Evolutionary conservation across 1,140 invertebrate species (phyloP), one percentile per base, ranked within the genome.

Genomic region (Lasioglossum albipes): DNA sequence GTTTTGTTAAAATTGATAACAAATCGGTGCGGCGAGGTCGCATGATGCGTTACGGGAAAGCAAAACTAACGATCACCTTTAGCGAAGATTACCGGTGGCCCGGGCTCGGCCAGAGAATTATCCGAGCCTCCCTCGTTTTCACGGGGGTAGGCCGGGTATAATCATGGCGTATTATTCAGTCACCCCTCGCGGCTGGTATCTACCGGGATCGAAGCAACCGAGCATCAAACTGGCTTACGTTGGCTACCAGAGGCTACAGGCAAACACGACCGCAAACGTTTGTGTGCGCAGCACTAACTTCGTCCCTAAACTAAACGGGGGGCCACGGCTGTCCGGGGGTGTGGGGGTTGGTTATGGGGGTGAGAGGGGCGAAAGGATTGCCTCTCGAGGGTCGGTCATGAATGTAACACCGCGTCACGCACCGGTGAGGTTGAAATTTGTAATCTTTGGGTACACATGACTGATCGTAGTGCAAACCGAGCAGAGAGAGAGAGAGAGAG

Each of bases 221-320:
- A 89, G 89, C 90, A 90, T 90, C 90, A 90, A 90, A 90, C 89
- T 90, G 89, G 89, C 89, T 90, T 90, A 90, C 86, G 87, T 89
- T 90, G 85, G 78, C 85, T 85, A 82, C 84, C 75, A 83, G 83
- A 83, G 85, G 87, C 62, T 49, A 59, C 86, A 84, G 87, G 87
- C 86, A 84, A 89, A 88, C 84, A 89, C 84, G 74, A 89, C 89
- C 89, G 86, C 89, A 90, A 89, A 90, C 89, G 87, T 90, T 90
- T 90, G 87, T 90, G 79, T 83, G 75, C 79, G 49, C 68, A 85
- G 70, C 71, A 80, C 75, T 79, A 86, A 87, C 85, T 87, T 81
- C 49, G 81, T 86, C 81, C 84, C 82, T 78, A 81, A 82, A 85
- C 84, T 85, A 85, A 85, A 78, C 79, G 79, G 61, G 36, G 36